phyloP scores from a whole-genome alignment of 30 jellyfish, hydroid and myxozoan species.

The Hydractinia symbiolongicarpus region DNA sequence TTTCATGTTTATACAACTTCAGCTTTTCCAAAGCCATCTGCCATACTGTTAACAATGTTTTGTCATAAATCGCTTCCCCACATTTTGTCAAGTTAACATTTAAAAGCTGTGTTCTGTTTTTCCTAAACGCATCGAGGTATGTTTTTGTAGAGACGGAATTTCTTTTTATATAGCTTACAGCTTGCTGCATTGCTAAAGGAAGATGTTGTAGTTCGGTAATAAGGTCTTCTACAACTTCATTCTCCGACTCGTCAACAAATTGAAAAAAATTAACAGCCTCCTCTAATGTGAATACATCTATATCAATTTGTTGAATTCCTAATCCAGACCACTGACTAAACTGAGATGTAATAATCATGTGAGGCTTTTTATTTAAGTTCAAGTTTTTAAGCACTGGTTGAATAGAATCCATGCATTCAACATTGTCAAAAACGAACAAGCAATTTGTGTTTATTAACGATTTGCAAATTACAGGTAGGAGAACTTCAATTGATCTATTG shows the following conservation, averaged over 20 bases:
- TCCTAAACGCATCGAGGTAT: constrained; percentile 30
- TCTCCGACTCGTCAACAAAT: background rate
- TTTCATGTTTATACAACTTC: constrained; percentile 1
- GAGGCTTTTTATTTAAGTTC: constrained; percentile 22
- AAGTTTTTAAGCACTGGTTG: constrained; percentile 19
- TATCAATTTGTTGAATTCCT: background rate
- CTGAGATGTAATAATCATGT: constrained; percentile 27
- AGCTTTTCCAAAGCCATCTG: constrained; percentile 44
- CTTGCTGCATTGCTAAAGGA: constrained; percentile 60
- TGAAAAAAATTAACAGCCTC: constrained; percentile 36
- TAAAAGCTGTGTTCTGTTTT: constrained; percentile 24
- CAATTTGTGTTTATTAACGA: constrained; percentile 7
- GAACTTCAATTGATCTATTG: constrained; percentile 1
- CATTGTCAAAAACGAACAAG: constrained; percentile 48
- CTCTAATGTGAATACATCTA: constrained; percentile 20
- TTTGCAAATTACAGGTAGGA: background rate
- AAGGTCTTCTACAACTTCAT: constrained; percentile 25
- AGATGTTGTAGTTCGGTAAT: constrained; percentile 39
- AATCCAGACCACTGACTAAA: constrained; percentile 37
- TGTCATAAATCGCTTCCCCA: constrained; percentile 15
- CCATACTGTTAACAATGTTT: constrained; percentile 34
- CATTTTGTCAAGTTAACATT: constrained; percentile 1
- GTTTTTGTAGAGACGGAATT: background rate
- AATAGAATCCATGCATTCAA: constrained; percentile 29
- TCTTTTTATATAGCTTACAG: constrained; percentile 37